A percentile compares a stretch with the other conserved stretches of the same genome.
Conservation (phyloP, 2,888 invertebrate species). For the Clepsis dumicolana region DNA sequence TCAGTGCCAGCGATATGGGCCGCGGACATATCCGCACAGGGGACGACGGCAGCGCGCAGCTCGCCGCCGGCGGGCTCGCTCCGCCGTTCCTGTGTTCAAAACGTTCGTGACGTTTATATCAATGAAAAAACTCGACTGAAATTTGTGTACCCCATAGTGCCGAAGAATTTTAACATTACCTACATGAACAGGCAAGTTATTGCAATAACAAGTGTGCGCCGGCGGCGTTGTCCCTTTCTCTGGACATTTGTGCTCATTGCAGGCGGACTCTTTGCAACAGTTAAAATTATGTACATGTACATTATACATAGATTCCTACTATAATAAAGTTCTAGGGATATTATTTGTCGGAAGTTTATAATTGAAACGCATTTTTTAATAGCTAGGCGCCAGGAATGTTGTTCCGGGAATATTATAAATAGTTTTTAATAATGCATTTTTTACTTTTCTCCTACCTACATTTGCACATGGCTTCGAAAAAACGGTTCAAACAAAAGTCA, state of each 20-base stretch:
- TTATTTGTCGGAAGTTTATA: not conserved
- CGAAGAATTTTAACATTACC: constrained; percentile 60
- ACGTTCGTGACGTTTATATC: too few relatives aligned
- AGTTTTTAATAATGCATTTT: too few relatives aligned
- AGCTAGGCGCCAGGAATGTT: not conserved
- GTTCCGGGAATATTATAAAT: not conserved
- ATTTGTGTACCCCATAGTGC: constrained; percentile 48
- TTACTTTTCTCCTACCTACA: too few relatives aligned
- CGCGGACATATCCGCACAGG: too few relatives aligned
- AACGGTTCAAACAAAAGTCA: too few relatives aligned
- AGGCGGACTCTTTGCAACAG: not conserved
- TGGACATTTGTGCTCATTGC: not conserved
- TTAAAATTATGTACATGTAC: not conserved
- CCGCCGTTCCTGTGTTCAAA: too few relatives aligned
- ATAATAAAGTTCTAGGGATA: not conserved
- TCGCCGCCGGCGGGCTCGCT: too few relatives aligned
- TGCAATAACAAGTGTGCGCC: constrained; percentile 57
- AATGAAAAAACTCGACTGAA: too few relatives aligned
- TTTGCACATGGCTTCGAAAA: too few relatives aligned
- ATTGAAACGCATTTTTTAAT: not conserved
- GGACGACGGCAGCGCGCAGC: too few relatives aligned
- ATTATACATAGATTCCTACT: too few relatives aligned
- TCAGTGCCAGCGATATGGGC: too few relatives aligned
- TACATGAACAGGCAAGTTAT: constrained; percentile 53
- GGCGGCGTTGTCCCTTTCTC: constrained; percentile 38